A percentile compares a stretch with the other conserved stretches of the same genome.
Evolutionary conservation across 2,888 invertebrate species (phyloP).

Genomic region (Dicyrtomina minuta): DNA sequence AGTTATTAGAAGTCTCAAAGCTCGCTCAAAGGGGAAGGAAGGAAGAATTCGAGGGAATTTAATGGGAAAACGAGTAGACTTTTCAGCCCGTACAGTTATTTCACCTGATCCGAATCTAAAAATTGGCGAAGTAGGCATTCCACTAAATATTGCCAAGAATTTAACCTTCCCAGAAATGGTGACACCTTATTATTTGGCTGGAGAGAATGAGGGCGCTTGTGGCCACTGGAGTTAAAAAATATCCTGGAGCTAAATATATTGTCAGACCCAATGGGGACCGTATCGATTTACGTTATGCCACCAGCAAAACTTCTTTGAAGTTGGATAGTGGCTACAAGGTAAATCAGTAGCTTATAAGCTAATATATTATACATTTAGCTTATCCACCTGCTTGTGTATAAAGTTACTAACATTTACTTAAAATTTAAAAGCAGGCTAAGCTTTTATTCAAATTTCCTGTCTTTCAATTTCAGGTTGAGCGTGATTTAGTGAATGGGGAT

Average conservation of each 20-base stretch:
- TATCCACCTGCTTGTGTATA: background rate
- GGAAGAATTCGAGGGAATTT: too few relatives aligned
- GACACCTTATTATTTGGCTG: slow-evolving; percentile 97
- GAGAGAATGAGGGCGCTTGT: too few relatives aligned
- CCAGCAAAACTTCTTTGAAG: slow-evolving; percentile 94
- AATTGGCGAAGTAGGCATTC: slow-evolving; percentile 96
- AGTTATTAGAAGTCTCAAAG: slow-evolving; percentile 91
- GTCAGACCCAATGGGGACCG: slow-evolving; percentile 97
- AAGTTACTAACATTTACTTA: background rate
- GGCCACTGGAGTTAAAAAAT: too few relatives aligned
- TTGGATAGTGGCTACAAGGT: slow-evolving; percentile 87
- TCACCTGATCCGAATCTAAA: slow-evolving; percentile 92
- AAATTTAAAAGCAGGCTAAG: background rate
- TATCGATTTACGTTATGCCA: slow-evolving; percentile 92
- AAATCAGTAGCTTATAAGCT: too few relatives aligned
- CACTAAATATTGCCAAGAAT: slow-evolving; percentile 96
- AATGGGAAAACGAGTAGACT: too few relatives aligned
- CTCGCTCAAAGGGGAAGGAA: slow-evolving; percentile 95
- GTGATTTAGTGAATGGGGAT: slow-evolving; percentile 97
- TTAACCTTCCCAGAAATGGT: slow-evolving; percentile 98
- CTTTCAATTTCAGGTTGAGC: slow-evolving; percentile 67
- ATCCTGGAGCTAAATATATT: slow-evolving; percentile 99
- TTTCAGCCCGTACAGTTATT: slow-evolving; percentile 97
- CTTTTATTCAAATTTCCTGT: background rate
- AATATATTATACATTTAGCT: background rate